These are phyloP conservation scores for Cantharis rustica DNA, from an alignment of 2,888 invertebrate species.

Conservation along the genomic window DNA sequence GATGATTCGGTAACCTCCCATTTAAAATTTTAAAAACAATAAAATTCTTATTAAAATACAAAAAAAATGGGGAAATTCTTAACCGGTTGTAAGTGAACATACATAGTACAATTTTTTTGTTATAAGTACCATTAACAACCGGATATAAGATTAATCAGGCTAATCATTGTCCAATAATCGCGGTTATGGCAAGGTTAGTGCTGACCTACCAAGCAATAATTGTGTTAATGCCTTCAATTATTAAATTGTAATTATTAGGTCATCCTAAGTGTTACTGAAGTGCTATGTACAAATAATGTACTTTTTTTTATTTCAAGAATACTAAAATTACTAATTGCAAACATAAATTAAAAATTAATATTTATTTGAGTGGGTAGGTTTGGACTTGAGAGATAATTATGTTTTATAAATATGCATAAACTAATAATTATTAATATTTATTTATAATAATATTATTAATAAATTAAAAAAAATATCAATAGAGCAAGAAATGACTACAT, in stretches of 20 bases:
- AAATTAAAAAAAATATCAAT: too few species aligned
- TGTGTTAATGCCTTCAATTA: background rate
- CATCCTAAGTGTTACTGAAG: background rate
- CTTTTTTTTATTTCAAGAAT: too few species aligned
- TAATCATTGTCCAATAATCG: background rate
- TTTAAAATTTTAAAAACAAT: background rate
- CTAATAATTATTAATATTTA: too few species aligned
- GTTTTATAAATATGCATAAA: too few species aligned
- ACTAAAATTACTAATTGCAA: too few species aligned
- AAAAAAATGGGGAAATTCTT: background rate
- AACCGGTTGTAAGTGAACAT: background rate
- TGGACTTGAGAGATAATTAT: too few species aligned
- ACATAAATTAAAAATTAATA: too few species aligned
- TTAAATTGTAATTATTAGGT: background rate
- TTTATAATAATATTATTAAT: too few species aligned
- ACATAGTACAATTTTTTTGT: background rate
- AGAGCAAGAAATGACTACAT: too few species aligned
- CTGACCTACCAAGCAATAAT: background rate
- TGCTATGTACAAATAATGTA: too few species aligned
- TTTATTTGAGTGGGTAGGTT: too few species aligned
- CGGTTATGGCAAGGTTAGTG: background rate
- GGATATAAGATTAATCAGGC: background rate
- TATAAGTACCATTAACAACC: background rate
- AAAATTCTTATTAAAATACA: background rate
- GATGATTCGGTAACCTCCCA: background rate